A percentile compares a stretch with the other conserved stretches of the same genome.
Evolutionary conservation across 2,113 vertebrate species (phyloP).

Genomic region (Etheostoma cragini): DNA sequence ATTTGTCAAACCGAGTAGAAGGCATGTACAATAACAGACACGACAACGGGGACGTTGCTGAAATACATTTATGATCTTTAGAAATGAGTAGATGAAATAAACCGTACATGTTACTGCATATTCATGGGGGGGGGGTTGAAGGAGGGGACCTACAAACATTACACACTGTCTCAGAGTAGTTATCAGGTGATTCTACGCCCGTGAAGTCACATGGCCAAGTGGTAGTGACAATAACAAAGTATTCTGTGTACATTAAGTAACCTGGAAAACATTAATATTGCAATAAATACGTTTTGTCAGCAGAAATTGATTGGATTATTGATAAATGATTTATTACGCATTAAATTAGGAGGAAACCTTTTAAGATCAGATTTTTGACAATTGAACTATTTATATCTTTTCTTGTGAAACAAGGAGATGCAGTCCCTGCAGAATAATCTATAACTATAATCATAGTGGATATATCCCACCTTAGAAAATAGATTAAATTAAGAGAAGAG

Average conservation of each 20-base stretch:
- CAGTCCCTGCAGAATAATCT: too few relatives aligned
- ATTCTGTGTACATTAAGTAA: background rate
- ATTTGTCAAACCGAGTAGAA: background rate
- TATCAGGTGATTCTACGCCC: background rate
- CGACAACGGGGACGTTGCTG: background rate
- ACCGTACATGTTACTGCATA: background rate
- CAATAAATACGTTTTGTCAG: background rate
- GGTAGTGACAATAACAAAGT: background rate
- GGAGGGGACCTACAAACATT: background rate
- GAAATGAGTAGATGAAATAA: background rate
- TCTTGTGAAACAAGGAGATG: background rate
- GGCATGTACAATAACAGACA: background rate
- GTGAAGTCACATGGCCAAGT: background rate
- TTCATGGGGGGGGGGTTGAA: too few relatives aligned
- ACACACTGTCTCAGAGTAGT: background rate
- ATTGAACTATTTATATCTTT: background rate
- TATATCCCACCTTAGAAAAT: background rate
- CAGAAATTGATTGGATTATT: background rate
- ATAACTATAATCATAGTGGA: too few relatives aligned
- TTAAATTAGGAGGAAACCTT: background rate
- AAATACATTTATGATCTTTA: background rate
- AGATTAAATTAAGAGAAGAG: background rate
- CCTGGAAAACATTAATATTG: background rate
- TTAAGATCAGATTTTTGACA: background rate
- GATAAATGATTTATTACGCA: background rate